phyloP scores from a whole-genome alignment of 1,140 invertebrate genomes.

The Drosophila sechellia region DNA sequence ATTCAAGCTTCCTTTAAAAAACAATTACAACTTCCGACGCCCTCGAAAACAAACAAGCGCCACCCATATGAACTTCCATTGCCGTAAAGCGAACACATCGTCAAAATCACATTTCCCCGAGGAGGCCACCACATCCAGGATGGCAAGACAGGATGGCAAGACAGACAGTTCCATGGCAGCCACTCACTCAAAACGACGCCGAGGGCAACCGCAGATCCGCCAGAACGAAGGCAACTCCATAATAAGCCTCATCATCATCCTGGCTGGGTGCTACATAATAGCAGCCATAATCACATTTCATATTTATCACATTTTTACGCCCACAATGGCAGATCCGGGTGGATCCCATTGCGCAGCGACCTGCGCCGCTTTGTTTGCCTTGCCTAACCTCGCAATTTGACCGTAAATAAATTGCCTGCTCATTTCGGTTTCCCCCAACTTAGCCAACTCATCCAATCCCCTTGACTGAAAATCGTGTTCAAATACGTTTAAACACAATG shows the following conservation, averaged over 20 bases:
- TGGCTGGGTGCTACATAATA: slow-evolving; percentile 65
- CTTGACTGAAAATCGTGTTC: slow-evolving; percentile 56
- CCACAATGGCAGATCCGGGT: slow-evolving; percentile 42
- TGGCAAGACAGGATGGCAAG: slow-evolving; percentile 7
- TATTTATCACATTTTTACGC: slow-evolving; percentile 84
- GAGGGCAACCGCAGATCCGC: slow-evolving; percentile 58
- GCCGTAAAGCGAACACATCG: slow-evolving; percentile 79
- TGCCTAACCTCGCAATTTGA: slow-evolving; percentile 81
- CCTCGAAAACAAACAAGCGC: slow-evolving; percentile 18
- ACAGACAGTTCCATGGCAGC: slow-evolving; percentile 31
- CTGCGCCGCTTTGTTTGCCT: slow-evolving; percentile 68
- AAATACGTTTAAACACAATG: slow-evolving; percentile 83
- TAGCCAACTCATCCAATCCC: slow-evolving; percentile 26
- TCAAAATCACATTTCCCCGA: slow-evolving; percentile 80
- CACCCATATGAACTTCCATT: slow-evolving; percentile 28
- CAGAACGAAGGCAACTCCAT: slow-evolving; percentile 63
- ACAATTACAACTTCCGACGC: slow-evolving; percentile 76
- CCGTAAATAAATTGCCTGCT: slow-evolving; percentile 83
- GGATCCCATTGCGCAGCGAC: slow-evolving; percentile 29
- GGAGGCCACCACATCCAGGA: slow-evolving; percentile 2
- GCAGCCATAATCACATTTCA: slow-evolving; percentile 83
- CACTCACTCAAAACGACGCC: slow-evolving; percentile 78
- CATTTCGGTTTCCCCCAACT: slow-evolving; percentile 58
- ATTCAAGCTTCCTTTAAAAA: slow-evolving; percentile 76
- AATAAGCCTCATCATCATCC: slow-evolving; percentile 72